These are phyloP conservation scores for Microtus agrestis DNA, from an alignment of 2,797 vertebrate species.

Conservation along the genomic window DNA sequence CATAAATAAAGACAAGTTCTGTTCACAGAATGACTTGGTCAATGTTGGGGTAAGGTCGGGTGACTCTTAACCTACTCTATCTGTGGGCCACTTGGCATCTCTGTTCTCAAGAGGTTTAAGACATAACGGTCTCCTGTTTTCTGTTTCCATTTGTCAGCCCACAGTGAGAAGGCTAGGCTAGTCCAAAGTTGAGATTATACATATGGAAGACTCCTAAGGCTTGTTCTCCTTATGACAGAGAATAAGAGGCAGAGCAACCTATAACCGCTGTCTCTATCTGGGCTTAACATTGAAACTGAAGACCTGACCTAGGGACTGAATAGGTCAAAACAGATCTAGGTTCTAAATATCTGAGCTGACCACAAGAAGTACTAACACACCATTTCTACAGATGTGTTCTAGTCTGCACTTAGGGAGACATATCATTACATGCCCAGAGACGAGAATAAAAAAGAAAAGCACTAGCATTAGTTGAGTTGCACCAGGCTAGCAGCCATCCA, in stretches of 20 bases:
- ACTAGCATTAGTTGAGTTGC: background rate
- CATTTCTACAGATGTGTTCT: background rate
- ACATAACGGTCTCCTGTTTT: background rate
- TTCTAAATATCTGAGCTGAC: background rate
- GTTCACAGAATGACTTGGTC: fast-evolving
- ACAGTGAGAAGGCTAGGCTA: background rate
- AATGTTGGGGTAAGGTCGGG: background rate
- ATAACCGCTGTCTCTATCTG: too few species aligned
- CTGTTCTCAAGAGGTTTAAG: background rate
- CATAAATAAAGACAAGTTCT: background rate
- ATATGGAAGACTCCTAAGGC: too few species aligned
- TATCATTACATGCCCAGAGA: background rate
- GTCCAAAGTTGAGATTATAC: background rate
- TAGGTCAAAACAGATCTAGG: background rate
- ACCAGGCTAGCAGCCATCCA: too few species aligned
- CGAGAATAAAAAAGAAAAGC: background rate
- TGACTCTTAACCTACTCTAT: background rate
- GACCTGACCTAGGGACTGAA: too few species aligned
- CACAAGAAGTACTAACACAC: background rate
- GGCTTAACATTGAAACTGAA: background rate
- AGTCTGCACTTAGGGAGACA: background rate
- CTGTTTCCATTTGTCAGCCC: too few species aligned
- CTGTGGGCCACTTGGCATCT: background rate
- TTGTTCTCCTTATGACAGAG: background rate
- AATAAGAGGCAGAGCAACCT: background rate